Evolutionary conservation across 1,140 invertebrate genomes (phyloP).

Genomic region (Bombus polaris): DNA sequence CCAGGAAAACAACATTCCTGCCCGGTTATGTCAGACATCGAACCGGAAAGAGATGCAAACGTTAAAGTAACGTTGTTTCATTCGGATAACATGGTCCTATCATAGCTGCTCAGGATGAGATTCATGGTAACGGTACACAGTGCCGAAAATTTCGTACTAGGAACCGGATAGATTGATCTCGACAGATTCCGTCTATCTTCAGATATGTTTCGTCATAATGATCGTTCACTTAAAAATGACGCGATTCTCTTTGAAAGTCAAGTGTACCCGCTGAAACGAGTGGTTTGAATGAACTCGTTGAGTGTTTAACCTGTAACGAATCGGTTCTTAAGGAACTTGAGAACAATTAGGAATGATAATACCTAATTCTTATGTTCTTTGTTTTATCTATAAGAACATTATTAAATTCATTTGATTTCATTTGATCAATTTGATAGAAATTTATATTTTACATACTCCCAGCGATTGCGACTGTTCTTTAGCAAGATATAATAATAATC

Average conservation of each 20-base stretch:
- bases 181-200: constrained; percentile 30
- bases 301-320: background rate
- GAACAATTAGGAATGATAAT: background rate
- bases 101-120: background rate
- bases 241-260: constrained; percentile 11
- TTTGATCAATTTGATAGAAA: no score
- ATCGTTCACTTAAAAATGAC: constrained; percentile 14
- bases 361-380: background rate
- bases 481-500: no score
- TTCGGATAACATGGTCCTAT: background rate
- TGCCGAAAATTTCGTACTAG: constrained; percentile 28
- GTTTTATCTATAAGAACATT: no score
- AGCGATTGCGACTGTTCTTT: no score
- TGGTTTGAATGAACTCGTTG: background rate
- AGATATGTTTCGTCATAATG: background rate
- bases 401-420: no score
- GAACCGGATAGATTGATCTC: constrained; percentile 46
- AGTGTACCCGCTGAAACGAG: background rate
- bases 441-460: no score
- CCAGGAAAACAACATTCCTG: constrained; percentile 35
- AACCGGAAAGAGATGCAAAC: constrained; percentile 5
- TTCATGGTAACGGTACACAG: constrained; percentile 33
- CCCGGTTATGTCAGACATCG: constrained; percentile 19
- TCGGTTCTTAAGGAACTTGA: background rate
- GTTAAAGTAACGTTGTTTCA: background rate